These are phyloP conservation scores for Gila robusta DNA, from an alignment of 2,797 vertebrate genomes.

Conservation along the genomic window DNA sequence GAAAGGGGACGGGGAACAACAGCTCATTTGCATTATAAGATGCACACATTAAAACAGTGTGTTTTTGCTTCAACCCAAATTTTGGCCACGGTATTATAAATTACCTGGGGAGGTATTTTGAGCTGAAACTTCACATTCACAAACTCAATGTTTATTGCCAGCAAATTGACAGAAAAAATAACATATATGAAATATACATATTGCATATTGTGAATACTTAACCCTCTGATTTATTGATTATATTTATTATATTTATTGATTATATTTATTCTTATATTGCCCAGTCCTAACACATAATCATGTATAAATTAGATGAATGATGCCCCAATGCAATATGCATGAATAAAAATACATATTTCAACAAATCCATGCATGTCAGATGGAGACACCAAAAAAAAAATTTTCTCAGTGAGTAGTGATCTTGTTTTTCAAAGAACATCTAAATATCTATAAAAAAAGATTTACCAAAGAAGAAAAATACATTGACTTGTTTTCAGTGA, in stretches of 20 bases:
- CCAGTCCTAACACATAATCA: neutral
- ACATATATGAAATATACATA: neutral
- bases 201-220: neutral
- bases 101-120: neutral
- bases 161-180: neutral
- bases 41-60: neutral
- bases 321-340: neutral
- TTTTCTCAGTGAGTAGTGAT: neutral
- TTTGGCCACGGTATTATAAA: neutral
- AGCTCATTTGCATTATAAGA: neutral
- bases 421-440: neutral
- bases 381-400: neutral
- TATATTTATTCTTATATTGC: neutral
- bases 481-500: neutral
- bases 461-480: neutral
- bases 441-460: neutral
- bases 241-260: too few species aligned
- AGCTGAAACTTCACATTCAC: neutral
- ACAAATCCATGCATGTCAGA: conserved; percentile 1
- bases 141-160: neutral
- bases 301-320: conserved; percentile 17
- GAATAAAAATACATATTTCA: conserved; percentile 31
- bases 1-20: neutral
- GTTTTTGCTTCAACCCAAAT: neutral
- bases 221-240: neutral